Conservation (phyloP, 2,113 vertebrate species). For the Blennius ocellaris region DNA sequence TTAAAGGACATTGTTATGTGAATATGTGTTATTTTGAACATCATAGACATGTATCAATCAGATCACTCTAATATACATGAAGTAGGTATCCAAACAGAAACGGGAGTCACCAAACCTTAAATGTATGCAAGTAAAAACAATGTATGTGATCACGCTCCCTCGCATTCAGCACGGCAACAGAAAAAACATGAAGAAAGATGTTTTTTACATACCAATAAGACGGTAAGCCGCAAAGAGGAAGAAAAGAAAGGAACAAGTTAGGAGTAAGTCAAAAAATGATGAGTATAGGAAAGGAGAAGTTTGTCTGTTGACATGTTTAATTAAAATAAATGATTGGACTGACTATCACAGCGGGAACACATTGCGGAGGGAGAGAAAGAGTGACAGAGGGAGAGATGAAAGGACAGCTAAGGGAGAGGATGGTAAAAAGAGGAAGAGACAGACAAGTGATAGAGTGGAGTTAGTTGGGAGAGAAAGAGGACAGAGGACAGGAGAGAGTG, state of each 20-base stretch:
- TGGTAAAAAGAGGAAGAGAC: conserved; percentile 54
- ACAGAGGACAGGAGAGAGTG: background rate
- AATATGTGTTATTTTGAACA: too few species aligned
- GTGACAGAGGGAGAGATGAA: conserved; percentile 60
- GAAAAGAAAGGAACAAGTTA: conserved; percentile 23
- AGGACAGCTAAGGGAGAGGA: conserved; percentile 50
- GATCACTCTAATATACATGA: too few species aligned
- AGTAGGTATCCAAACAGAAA: too few species aligned
- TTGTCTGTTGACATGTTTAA: conserved; percentile 65
- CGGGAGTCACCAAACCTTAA: too few species aligned
- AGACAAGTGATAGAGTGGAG: conserved; percentile 46
- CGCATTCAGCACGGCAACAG: conserved; percentile 9
- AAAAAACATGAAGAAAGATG: conserved; percentile 7
- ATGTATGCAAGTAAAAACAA: background rate
- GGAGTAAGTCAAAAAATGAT: conserved; percentile 57
- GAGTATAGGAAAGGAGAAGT: conserved; percentile 56
- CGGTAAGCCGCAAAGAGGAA: conserved; percentile 27
- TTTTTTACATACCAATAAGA: conserved; percentile 56
- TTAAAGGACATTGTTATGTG: too few species aligned
- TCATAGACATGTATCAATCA: too few species aligned
- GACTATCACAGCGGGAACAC: conserved; percentile 71
- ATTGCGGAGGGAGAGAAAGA: conserved; percentile 55
- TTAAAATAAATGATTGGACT: conserved; percentile 71
- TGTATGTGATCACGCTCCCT: background rate
- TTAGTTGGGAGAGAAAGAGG: conserved; percentile 17